Percentiles rank a stretch among this genome's conserved stretches.
phyloP scores from a whole-genome alignment of 30 jellyfish, hydroid and myxozoan genomes.

The Mastigias papua region DNA sequence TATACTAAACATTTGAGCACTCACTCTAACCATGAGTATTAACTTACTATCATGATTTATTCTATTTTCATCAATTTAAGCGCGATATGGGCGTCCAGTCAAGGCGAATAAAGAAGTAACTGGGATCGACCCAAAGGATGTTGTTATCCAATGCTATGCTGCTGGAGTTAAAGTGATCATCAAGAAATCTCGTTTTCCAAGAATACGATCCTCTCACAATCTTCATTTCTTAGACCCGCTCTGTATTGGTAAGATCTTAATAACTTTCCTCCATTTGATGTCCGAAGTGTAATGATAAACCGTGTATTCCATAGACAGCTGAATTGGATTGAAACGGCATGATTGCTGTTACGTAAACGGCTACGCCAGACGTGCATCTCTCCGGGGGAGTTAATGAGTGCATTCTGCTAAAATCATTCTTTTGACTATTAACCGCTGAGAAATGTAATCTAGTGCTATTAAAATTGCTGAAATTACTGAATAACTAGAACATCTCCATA shows the following conservation, averaged over 20 bases:
- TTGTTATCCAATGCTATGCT: constrained; percentile 55
- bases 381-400: too few species aligned
- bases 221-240: constrained; percentile 74
- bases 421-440: too few species aligned
- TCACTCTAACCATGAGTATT: too few species aligned
- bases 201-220: constrained; percentile 60
- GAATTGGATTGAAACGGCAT: too few species aligned
- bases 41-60: neutral
- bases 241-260: constrained; percentile 54
- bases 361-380: too few species aligned
- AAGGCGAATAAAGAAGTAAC: constrained; percentile 66
- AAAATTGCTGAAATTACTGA: too few species aligned
- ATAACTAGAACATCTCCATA: too few species aligned
- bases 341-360: too few species aligned
- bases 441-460: too few species aligned
- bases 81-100: constrained; percentile 19
- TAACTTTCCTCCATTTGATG: neutral
- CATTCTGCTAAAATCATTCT: too few species aligned
- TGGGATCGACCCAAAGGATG: constrained; percentile 71
- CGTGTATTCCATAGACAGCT: neutral
- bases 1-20: too few species aligned
- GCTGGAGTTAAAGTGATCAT: constrained; percentile 54
- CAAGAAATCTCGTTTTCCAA: constrained; percentile 47
- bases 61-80: constrained; percentile 2
- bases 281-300: neutral